Conservation (phyloP, 2,888 invertebrate species). For the Chrysomela aeneicollis region DNA sequence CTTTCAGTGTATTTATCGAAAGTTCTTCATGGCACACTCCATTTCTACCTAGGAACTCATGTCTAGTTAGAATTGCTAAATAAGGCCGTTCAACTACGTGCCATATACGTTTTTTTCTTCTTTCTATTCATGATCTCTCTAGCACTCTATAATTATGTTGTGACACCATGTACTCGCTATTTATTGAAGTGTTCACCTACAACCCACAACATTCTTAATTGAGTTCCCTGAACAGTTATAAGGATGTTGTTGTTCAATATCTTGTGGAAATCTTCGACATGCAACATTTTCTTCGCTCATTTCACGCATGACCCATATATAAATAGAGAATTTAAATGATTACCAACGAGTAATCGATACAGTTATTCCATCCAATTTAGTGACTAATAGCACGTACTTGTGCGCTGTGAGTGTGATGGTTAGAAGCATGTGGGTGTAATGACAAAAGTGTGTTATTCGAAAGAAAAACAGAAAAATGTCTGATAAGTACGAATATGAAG, state of each 20-base stretch:
- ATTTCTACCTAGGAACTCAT: not conserved
- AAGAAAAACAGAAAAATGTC: no score
- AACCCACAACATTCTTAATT: constrained; percentile 22
- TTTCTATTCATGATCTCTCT: constrained; percentile 8
- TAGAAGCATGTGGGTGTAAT: not conserved
- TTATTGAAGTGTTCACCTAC: constrained; percentile 23
- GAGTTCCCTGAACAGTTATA: constrained; percentile 25
- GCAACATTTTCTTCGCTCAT: constrained; percentile 27
- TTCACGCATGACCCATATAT: constrained; percentile 28
- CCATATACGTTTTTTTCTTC: not conserved
- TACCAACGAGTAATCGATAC: constrained; percentile 5
- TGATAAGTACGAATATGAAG: no score
- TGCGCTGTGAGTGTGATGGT: no score
- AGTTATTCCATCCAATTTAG: constrained; percentile 19
- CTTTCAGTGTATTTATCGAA: not conserved
- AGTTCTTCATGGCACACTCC: no score
- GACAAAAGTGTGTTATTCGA: no score
- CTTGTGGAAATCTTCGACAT: constrained; percentile 27
- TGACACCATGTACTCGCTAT: constrained; percentile 20
- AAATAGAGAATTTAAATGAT: constrained; percentile 21
- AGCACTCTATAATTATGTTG: constrained; percentile 16
- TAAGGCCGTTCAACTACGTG: constrained; percentile 2
- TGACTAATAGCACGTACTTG: constrained; percentile 21
- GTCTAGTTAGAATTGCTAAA: not conserved
- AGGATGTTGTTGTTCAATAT: constrained; percentile 26